These are phyloP conservation scores for Micrasema minimum DNA, from an alignment of 1,140 invertebrate genomes.

Conservation along the genomic window DNA sequence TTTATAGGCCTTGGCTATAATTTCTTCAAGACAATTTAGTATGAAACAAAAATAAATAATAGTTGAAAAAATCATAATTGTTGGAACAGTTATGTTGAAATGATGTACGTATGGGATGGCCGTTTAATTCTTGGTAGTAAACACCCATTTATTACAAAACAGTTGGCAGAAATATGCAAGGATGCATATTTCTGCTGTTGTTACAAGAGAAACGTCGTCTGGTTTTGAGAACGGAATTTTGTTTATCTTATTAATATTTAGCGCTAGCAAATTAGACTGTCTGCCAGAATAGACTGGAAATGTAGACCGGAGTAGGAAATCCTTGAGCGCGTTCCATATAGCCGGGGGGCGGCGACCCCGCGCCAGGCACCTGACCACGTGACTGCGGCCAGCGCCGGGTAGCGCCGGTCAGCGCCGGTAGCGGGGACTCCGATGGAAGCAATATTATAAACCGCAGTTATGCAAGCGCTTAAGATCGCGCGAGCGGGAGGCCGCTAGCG, in stretches of 20 bases:
- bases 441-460: constrained; percentile 58
- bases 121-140: too few species aligned
- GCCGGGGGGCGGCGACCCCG: constrained; percentile 45
- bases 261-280: neutral
- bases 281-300: constrained; percentile 36
- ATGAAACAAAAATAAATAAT: too few species aligned
- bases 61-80: too few species aligned
- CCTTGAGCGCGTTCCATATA: constrained; percentile 47
- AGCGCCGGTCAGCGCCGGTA: constrained; percentile 25
- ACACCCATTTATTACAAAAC: too few species aligned
- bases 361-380: constrained; percentile 20
- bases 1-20: too few species aligned
- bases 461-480: constrained; percentile 41
- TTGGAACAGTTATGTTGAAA: too few species aligned
- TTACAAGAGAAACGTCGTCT: neutral
- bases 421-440: constrained; percentile 64
- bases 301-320: constrained; percentile 38
- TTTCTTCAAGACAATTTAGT: too few species aligned
- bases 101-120: too few species aligned
- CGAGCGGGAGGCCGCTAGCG: constrained; percentile 43
- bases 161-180: too few species aligned
- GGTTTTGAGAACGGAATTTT: too few species aligned
- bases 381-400: constrained; percentile 55
- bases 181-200: too few species aligned
- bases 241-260: too few species aligned